These are phyloP conservation scores for Deilephila porcellus DNA, from an alignment of 2,888 invertebrate species.

Conservation along the genomic window DNA sequence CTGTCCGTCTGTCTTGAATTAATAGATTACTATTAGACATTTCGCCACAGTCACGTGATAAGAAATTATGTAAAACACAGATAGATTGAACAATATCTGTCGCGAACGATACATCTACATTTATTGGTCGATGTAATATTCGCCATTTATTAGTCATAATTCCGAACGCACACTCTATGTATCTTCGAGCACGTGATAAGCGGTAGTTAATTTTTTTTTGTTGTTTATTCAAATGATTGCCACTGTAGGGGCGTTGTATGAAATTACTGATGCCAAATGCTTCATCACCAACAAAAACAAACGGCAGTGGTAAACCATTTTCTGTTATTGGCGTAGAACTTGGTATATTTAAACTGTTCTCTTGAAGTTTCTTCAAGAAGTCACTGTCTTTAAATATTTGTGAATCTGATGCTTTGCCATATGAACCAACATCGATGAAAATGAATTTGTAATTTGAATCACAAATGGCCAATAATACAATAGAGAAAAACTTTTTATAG, in stretches of 20 bases:
- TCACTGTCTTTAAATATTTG: constrained; percentile 35
- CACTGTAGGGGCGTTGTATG: background rate
- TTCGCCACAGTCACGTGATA: background rate
- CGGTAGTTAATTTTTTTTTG: background rate
- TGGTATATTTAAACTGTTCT: constrained; percentile 35
- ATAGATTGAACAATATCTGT: background rate
- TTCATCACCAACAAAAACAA: too few species aligned
- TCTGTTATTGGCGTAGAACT: constrained; percentile 35
- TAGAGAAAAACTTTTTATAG: background rate
- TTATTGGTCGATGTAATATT: background rate
- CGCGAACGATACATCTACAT: background rate
- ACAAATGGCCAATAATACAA: constrained; percentile 1
- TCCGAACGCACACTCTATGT: constrained; percentile 1
- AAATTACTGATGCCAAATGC: too few species aligned
- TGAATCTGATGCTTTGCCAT: constrained; percentile 33
- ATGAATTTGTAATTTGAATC: background rate
- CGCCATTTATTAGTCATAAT: constrained; percentile 1
- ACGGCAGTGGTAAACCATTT: constrained; percentile 34
- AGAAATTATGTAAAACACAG: background rate
- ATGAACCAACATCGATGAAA: constrained; percentile 1
- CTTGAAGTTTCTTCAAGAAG: constrained; percentile 34
- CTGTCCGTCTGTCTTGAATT: background rate
- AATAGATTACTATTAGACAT: background rate
- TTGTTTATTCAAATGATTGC: background rate
- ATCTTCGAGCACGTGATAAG: background rate